These are phyloP conservation scores for Hozukius guyotensis DNA, from an alignment of 2,797 vertebrate genomes.

Conservation along the genomic window DNA sequence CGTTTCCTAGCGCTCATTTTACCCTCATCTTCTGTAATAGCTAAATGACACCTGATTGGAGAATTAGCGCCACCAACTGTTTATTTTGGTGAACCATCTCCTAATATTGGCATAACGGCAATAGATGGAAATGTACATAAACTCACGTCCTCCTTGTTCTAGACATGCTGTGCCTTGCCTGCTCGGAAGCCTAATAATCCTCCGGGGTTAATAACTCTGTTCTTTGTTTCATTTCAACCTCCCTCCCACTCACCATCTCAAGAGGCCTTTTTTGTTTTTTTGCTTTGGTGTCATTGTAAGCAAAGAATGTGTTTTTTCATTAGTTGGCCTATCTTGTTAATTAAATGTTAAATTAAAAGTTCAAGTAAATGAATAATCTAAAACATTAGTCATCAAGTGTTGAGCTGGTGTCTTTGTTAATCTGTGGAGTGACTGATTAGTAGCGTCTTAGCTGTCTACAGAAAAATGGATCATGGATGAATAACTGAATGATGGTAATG, in stretches of 20 bases:
- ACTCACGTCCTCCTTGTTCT: not conserved
- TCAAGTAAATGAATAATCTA: conserved; percentile 24
- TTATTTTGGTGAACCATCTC: not conserved
- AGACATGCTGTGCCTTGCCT: not conserved
- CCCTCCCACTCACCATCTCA: not conserved
- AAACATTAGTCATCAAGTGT: not conserved
- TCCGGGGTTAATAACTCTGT: not conserved
- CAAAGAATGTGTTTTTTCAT: not conserved
- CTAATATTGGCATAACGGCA: not conserved
- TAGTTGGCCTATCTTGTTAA: not conserved
- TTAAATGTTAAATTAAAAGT: conserved; percentile 7
- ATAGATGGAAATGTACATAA: not conserved
- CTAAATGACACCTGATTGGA: not conserved
- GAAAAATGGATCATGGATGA: conserved; percentile 5
- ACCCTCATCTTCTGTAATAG: not conserved
- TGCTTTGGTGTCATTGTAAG: not conserved
- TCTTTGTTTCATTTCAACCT: conserved; percentile 5
- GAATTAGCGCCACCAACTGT: not conserved
- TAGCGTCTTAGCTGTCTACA: not conserved
- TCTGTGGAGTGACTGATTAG: conserved; percentile 1
- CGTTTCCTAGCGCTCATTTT: too few species aligned
- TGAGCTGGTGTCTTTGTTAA: conserved; percentile 5
- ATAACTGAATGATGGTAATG: conserved; percentile 8
- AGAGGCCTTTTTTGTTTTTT: not conserved
- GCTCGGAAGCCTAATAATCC: conserved; percentile 32